phyloP scores from a whole-genome alignment of 2,888 invertebrate species.

The Aphidoletes aphidimyza region DNA sequence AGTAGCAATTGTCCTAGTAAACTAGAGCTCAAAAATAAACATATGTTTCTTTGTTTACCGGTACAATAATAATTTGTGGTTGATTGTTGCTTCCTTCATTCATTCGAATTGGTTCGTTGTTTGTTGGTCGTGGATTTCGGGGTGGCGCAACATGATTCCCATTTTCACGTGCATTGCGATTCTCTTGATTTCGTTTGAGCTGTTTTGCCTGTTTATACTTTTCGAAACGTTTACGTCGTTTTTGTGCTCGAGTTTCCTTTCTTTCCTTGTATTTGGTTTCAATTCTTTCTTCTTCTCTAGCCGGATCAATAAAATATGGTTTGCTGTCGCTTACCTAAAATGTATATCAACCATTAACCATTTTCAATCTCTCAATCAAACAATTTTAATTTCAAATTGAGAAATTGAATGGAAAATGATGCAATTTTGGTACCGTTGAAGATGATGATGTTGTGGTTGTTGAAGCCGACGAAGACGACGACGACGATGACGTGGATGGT shows the following conservation, averaged over 20 bases:
- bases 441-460: not conserved
- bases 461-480: not conserved
- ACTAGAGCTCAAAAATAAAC: not conserved
- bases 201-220: not conserved
- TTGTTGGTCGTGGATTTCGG: not conserved
- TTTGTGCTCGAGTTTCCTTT: not conserved
- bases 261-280: not conserved
- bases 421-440: not conserved
- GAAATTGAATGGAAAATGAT: not conserved
- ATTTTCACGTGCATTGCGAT: not conserved
- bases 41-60: too few species aligned
- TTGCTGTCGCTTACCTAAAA: not conserved
- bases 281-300: conserved; percentile 1
- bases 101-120: not conserved
- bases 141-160: not conserved
- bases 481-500: not conserved
- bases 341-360: too few species aligned
- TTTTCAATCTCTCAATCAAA: too few species aligned
- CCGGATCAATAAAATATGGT: not conserved
- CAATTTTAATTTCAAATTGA: not conserved
- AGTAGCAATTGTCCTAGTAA: too few species aligned
- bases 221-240: not conserved
- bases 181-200: not conserved
- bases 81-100: not conserved
- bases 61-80: not conserved